phyloP scores from a whole-genome alignment of 2,113 vertebrate genomes.

The Sander vitreus region DNA sequence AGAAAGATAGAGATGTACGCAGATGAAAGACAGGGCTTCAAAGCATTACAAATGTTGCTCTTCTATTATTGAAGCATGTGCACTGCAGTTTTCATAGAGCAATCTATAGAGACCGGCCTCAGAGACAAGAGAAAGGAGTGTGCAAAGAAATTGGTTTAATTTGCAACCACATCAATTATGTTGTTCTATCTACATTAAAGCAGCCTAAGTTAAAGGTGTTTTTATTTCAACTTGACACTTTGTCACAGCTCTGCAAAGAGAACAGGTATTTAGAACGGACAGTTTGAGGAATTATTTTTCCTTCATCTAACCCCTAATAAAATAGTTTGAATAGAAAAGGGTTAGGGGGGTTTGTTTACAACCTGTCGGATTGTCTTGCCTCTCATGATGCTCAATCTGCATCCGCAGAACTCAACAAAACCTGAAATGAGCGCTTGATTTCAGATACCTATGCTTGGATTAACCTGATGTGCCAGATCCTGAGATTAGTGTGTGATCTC shows the following conservation, averaged over 20 bases:
- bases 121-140: background rate
- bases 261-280: background rate
- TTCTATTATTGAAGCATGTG: slow-evolving; percentile 41
- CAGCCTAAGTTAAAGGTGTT: background rate
- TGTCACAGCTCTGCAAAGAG: background rate
- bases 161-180: background rate
- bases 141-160: background rate
- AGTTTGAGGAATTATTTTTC: background rate
- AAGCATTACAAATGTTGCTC: slow-evolving; percentile 21
- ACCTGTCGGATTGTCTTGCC: background rate
- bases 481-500: too few species aligned
- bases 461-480: too few species aligned
- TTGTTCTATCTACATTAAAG: background rate
- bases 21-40: slow-evolving; percentile 34
- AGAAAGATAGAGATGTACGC: slow-evolving; percentile 8
- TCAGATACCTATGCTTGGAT: too few species aligned
- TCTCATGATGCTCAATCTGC: background rate
- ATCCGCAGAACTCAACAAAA: background rate
- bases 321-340: background rate
- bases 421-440: background rate
- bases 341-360: background rate
- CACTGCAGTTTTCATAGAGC: slow-evolving; percentile 1
- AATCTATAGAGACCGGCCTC: background rate
- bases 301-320: background rate
- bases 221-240: background rate